Evolutionary conservation across 1,140 invertebrate species (phyloP).

Genomic region (Ctenoplectra terminalis): DNA sequence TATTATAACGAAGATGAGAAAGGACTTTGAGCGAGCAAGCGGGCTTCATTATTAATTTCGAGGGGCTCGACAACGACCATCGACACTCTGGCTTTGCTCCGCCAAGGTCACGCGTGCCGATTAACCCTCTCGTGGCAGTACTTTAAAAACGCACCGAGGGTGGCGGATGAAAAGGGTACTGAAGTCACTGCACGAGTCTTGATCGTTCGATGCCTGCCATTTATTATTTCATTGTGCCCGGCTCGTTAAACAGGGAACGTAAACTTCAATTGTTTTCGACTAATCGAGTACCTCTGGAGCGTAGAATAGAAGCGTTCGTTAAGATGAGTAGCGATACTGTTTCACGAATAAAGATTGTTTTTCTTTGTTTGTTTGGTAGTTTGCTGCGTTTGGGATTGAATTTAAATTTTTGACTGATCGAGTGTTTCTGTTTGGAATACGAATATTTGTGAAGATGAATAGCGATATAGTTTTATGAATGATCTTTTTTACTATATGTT

Average conservation of each 20-base stretch:
- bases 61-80: conserved; percentile 57
- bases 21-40: conserved; percentile 60
- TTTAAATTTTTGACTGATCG: no score
- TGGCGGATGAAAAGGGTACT: conserved; percentile 37
- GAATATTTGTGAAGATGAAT: no score
- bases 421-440: no score
- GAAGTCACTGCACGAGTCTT: conserved; percentile 19
- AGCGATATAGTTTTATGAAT: no score
- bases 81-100: conserved; percentile 41
- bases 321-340: no score
- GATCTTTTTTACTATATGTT: no score
- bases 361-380: no score
- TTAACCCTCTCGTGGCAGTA: conserved; percentile 47
- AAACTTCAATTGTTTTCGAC: neutral
- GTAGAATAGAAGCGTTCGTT: neutral
- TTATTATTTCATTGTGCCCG: conserved; percentile 35
- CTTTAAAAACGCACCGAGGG: conserved; percentile 34
- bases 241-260: conserved; percentile 12
- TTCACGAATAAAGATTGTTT: no score
- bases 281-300: neutral
- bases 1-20: conserved; percentile 66
- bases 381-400: no score
- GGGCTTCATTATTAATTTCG: conserved; percentile 74
- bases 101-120: conserved; percentile 55
- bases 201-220: conserved; percentile 24